phyloP scores from a whole-genome alignment of 2,888 invertebrate species.

The Lacanobia wlatinum region DNA sequence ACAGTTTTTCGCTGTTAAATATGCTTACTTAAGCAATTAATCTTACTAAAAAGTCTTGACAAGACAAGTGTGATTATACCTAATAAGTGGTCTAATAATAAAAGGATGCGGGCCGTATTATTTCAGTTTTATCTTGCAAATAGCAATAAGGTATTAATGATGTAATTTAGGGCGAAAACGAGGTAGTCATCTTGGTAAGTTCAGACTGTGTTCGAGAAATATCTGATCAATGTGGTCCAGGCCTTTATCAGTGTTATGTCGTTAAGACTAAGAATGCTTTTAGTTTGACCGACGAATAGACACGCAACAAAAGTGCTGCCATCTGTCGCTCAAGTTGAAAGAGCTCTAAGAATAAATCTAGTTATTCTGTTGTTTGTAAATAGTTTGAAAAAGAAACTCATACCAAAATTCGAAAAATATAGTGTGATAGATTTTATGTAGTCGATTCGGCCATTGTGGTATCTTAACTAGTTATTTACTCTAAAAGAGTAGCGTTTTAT shows the following conservation, averaged over 20 bases:
- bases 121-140: neutral
- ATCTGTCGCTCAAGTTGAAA: constrained; percentile 8
- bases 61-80: constrained; percentile 53
- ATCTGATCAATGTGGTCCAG: constrained; percentile 18
- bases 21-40: no score
- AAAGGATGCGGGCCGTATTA: constrained; percentile 7
- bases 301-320: neutral
- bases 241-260: constrained; percentile 4
- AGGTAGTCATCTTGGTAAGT: neutral
- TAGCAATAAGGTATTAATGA: neutral
- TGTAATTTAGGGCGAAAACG: neutral
- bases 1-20: constrained; percentile 11
- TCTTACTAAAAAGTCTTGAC: constrained; percentile 29
- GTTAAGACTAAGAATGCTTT: constrained; percentile 20
- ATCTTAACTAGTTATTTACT: constrained; percentile 61
- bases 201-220: neutral
- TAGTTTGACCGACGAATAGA: constrained; percentile 4
- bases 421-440: constrained; percentile 55
- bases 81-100: neutral
- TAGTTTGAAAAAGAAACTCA: constrained; percentile 16
- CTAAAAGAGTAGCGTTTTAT: constrained; percentile 71
- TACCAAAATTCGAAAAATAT: constrained; percentile 63
- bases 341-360: neutral
- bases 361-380: constrained; percentile 16
- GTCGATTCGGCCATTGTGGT: constrained; percentile 56